phyloP scores from a whole-genome alignment of 2,888 invertebrate genomes.

The Colostygia pectinataria region DNA sequence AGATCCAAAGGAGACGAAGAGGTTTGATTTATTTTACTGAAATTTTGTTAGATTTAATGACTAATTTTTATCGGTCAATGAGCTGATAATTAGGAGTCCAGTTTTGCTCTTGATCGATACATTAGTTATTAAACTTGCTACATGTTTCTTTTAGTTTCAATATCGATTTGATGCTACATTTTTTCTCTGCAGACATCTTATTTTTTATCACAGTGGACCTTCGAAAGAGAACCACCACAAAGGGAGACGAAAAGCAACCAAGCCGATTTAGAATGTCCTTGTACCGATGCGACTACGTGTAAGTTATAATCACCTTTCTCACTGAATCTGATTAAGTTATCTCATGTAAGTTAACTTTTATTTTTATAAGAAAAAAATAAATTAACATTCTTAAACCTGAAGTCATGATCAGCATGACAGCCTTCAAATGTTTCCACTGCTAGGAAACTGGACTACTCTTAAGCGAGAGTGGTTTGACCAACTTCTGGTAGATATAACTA shows the following conservation, averaged over 20 bases:
- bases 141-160: constrained; percentile 1
- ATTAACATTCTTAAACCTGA: too few species aligned
- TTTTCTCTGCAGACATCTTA: constrained; percentile 14
- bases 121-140: background rate
- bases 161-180: constrained; percentile 3
- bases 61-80: background rate
- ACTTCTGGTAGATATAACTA: too few species aligned
- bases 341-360: too few species aligned
- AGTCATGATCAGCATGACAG: too few species aligned
- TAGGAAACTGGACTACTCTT: too few species aligned
- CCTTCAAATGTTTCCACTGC: too few species aligned
- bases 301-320: constrained; percentile 18
- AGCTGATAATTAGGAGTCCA: too few species aligned
- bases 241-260: constrained; percentile 49
- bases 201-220: constrained; percentile 41
- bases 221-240: constrained; percentile 34
- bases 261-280: constrained; percentile 26
- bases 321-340: too few species aligned
- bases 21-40: constrained; percentile 34
- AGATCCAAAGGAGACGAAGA: constrained; percentile 46
- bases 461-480: too few species aligned
- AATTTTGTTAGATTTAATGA: background rate
- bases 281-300: constrained; percentile 44
- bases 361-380: too few species aligned
- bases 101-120: background rate